Evolutionary conservation across 2,888 invertebrate species (phyloP).

Genomic region (Mellilla xanthometata): DNA sequence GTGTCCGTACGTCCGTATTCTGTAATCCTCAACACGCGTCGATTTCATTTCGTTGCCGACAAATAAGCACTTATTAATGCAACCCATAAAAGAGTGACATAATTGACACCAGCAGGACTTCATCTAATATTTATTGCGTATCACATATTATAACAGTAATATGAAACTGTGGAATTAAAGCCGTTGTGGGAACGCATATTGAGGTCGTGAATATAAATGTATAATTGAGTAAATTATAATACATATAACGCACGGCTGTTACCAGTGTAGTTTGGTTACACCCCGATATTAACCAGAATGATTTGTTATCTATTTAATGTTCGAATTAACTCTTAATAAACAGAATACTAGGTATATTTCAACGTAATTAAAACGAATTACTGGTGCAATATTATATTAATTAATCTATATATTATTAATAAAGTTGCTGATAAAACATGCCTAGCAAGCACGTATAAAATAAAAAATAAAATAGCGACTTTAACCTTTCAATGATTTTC

Average conservation of each 20-base stretch:
- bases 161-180: conserved; percentile 59
- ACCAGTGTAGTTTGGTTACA: conserved; percentile 33
- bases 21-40: conserved; percentile 72
- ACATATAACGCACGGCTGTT: conserved; percentile 28
- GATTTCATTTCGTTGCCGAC: conserved; percentile 68
- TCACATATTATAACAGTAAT: conserved; percentile 64
- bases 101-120: conserved; percentile 64
- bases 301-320: conserved; percentile 2
- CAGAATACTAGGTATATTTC: too few species aligned
- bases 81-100: conserved; percentile 53
- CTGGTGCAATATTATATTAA: too few species aligned
- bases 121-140: conserved; percentile 76
- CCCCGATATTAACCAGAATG: conserved; percentile 1
- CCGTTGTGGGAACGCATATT: conserved; percentile 51
- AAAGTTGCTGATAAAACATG: too few species aligned
- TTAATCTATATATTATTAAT: too few species aligned
- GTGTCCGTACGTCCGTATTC: conserved; percentile 40
- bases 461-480: too few species aligned
- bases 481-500: too few species aligned
- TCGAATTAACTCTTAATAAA: background rate
- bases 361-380: too few species aligned
- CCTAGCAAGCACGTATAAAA: too few species aligned
- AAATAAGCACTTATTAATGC: conserved; percentile 75
- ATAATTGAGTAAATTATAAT: conserved; percentile 43
- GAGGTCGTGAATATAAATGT: conserved; percentile 47